These are phyloP conservation scores for Eretmocerus hayati DNA, from an alignment of 2,888 invertebrate species.

Conservation along the genomic window DNA sequence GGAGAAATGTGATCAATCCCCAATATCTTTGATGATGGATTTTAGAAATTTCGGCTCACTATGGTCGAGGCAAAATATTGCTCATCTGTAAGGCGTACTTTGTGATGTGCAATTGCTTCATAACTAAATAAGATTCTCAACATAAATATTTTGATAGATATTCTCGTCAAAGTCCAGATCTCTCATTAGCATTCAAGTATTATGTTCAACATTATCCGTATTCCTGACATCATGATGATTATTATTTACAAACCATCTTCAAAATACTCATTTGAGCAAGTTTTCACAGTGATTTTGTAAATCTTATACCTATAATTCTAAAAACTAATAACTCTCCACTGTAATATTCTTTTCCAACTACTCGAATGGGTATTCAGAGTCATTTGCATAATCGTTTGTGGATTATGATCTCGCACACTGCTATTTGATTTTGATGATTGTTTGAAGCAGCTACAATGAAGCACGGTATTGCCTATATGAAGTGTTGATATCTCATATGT, in stretches of 20 bases:
- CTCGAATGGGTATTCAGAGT: constrained; percentile 16
- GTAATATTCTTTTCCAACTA: not conserved
- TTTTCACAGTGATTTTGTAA: not conserved
- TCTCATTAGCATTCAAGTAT: constrained; percentile 14
- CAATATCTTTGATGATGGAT: not conserved
- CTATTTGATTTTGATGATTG: constrained; percentile 44
- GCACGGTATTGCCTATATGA: constrained; percentile 45
- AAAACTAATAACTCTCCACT: not conserved
- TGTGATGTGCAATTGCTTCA: constrained; percentile 41
- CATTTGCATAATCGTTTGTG: constrained; percentile 23
- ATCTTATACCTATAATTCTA: not conserved
- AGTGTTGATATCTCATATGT: constrained; percentile 43
- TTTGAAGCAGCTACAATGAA: constrained; percentile 45
- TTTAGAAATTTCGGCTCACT: too few species aligned
- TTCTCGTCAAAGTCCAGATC: constrained; percentile 11
- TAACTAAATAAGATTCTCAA: constrained; percentile 6
- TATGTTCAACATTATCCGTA: not conserved
- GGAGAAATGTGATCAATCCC: not conserved
- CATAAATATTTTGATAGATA: constrained; percentile 15
- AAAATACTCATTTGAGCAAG: constrained; percentile 9
- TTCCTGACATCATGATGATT: constrained; percentile 5
- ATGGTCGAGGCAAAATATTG: not conserved
- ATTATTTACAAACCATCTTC: constrained; percentile 9
- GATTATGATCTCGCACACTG: constrained; percentile 41
- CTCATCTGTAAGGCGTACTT: constrained; percentile 19